Evolutionary conservation across 2,797 vertebrate species (phyloP).

Genomic region (Hippocampus kuda): DNA sequence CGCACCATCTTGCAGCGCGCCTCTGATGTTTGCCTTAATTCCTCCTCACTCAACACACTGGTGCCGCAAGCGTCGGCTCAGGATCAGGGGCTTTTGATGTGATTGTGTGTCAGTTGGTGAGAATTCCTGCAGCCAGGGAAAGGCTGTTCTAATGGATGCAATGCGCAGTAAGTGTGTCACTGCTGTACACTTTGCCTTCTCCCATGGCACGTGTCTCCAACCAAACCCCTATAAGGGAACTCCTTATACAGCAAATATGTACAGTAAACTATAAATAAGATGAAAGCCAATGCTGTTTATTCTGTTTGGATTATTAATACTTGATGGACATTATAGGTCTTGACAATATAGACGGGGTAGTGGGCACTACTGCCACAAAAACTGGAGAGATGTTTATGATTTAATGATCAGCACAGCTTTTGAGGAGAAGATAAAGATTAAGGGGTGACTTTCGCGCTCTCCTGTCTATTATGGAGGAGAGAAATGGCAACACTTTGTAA

Average conservation of each 20-base stretch:
- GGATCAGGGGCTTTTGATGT: conserved; percentile 43
- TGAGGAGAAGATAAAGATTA: too few relatives aligned
- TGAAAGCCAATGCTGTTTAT: background rate
- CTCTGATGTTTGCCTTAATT: conserved; percentile 48
- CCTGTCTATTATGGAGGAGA: background rate
- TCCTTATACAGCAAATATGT: background rate
- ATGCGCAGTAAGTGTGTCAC: conserved; percentile 1
- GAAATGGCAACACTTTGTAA: background rate
- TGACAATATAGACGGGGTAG: too few relatives aligned
- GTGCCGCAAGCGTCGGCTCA: conserved; percentile 39
- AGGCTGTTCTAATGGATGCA: conserved; percentile 17
- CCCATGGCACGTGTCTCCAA: conserved; percentile 21
- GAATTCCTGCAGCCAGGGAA: conserved; percentile 14
- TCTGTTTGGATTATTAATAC: background rate
- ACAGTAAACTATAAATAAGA: background rate
- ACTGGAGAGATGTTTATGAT: too few relatives aligned
- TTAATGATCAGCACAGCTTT: too few relatives aligned
- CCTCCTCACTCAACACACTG: conserved; percentile 43
- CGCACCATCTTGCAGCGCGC: conserved; percentile 22
- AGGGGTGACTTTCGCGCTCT: too few relatives aligned
- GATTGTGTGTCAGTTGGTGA: conserved; percentile 17
- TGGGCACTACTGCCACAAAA: too few relatives aligned
- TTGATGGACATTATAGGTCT: too few relatives aligned
- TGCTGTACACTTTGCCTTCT: conserved; percentile 10
- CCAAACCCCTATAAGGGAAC: background rate